Conservation (phyloP, 2,113 vertebrate genomes). For the Paramormyrops kingsleyae region DNA sequence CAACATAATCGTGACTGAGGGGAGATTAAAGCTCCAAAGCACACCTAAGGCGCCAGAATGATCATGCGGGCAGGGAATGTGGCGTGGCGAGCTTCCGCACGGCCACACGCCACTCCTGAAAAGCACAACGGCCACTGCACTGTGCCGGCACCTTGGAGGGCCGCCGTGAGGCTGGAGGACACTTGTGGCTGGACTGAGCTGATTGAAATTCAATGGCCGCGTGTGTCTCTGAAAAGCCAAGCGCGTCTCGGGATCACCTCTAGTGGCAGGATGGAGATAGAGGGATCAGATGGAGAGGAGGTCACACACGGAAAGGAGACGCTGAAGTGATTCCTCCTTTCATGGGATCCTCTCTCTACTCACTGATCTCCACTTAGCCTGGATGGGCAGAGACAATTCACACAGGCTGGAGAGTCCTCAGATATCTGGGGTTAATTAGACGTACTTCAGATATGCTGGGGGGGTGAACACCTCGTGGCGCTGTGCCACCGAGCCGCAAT, state of each 20-base stretch:
- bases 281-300: constrained; percentile 18
- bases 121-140: constrained; percentile 31
- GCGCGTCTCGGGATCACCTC: constrained; percentile 67
- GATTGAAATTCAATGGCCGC: constrained; percentile 83
- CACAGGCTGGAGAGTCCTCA: constrained; percentile 40
- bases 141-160: constrained; percentile 58
- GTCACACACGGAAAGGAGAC: neutral
- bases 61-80: constrained; percentile 15
- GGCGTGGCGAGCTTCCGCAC: neutral
- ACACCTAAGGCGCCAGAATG: neutral
- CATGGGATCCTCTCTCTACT: constrained; percentile 44
- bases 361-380: constrained; percentile 29
- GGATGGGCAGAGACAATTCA: constrained; percentile 40
- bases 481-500: constrained; percentile 37
- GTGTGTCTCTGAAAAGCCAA: constrained; percentile 75
- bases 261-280: constrained; percentile 62
- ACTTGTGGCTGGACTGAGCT: constrained; percentile 79
- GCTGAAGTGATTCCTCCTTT: constrained; percentile 43
- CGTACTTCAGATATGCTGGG: constrained; percentile 46
- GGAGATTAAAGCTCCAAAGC: neutral
- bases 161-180: constrained; percentile 69
- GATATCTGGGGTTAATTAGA: constrained; percentile 56
- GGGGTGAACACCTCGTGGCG: constrained; percentile 19
- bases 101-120: constrained; percentile 36
- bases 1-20: neutral